phyloP scores from a whole-genome alignment of 2,888 invertebrate genomes.

The Hypomecis atomaria region DNA sequence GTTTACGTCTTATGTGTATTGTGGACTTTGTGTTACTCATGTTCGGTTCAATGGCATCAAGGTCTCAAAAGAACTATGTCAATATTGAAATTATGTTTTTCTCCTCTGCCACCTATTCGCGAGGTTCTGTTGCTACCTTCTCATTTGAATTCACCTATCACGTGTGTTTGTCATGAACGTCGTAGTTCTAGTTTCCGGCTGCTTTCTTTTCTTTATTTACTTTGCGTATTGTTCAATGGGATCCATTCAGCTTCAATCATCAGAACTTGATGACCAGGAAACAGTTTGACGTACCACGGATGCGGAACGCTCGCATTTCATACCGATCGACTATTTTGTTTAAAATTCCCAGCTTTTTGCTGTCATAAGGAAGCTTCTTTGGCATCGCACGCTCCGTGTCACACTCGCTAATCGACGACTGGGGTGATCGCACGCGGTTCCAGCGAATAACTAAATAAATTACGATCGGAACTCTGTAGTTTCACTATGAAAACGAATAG shows the following conservation, averaged over 20 bases:
- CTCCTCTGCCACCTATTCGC: constrained; percentile 20
- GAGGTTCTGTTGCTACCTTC: constrained; percentile 20
- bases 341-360: constrained; percentile 48
- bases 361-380: constrained; percentile 47
- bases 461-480: constrained; percentile 27
- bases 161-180: constrained; percentile 11
- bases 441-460: constrained; percentile 37
- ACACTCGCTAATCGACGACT: constrained; percentile 55
- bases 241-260: constrained; percentile 3
- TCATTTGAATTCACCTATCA: constrained; percentile 12
- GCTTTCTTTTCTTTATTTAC: constrained; percentile 33
- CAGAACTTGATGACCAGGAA: constrained; percentile 46
- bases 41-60: constrained; percentile 37
- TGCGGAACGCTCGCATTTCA: constrained; percentile 51
- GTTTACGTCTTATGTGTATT: constrained; percentile 2
- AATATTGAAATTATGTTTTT: constrained; percentile 25
- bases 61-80: constrained; percentile 30
- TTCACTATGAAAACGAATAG: constrained; percentile 16
- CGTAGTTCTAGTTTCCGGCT: constrained; percentile 12
- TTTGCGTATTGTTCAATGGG: constrained; percentile 7
- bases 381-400: constrained; percentile 47
- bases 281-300: constrained; percentile 50
- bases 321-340: constrained; percentile 42
- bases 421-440: constrained; percentile 54
- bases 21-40: constrained; percentile 25